A percentile compares a stretch with the other conserved stretches of the same genome.
Conservation (phyloP, 2,113 vertebrate genomes). For the Mirounga angustirostris region DNA sequence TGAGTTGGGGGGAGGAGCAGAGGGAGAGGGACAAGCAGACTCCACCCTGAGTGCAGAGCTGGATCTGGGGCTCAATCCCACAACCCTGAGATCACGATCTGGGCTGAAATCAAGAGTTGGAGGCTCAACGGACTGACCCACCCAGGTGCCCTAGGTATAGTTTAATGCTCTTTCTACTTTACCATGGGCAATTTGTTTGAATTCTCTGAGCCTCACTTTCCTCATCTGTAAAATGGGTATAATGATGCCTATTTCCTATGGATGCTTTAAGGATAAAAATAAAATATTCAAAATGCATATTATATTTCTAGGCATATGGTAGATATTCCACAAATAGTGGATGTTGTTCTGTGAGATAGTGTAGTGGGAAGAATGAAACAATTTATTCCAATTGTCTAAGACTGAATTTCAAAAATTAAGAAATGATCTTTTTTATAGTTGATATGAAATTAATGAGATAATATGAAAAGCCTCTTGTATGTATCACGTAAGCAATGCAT, state of each 20-base stretch:
- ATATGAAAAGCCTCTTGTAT: background rate
- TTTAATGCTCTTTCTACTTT: background rate
- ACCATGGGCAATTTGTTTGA: background rate
- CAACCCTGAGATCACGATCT: background rate
- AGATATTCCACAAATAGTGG: background rate
- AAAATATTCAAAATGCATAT: background rate
- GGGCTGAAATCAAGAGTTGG: background rate
- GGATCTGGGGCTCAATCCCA: background rate
- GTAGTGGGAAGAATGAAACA: conserved; percentile 15
- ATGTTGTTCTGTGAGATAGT: background rate
- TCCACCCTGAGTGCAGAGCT: too few species aligned
- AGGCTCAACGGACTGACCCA: background rate
- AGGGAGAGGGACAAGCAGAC: too few species aligned
- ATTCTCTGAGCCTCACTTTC: background rate
- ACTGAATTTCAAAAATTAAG: background rate
- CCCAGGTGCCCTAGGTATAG: background rate
- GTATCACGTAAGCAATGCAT: background rate
- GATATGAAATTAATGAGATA: conserved; percentile 27
- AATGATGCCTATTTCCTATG: background rate
- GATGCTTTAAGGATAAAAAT: background rate
- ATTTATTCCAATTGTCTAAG: background rate
- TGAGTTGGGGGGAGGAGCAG: too few species aligned
- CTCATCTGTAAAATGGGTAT: background rate
- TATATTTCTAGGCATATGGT: background rate
- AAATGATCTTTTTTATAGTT: conserved; percentile 4